Evolutionary conservation across 2,113 vertebrate species (phyloP).

Genomic region (Acinonyx jubatus): DNA sequence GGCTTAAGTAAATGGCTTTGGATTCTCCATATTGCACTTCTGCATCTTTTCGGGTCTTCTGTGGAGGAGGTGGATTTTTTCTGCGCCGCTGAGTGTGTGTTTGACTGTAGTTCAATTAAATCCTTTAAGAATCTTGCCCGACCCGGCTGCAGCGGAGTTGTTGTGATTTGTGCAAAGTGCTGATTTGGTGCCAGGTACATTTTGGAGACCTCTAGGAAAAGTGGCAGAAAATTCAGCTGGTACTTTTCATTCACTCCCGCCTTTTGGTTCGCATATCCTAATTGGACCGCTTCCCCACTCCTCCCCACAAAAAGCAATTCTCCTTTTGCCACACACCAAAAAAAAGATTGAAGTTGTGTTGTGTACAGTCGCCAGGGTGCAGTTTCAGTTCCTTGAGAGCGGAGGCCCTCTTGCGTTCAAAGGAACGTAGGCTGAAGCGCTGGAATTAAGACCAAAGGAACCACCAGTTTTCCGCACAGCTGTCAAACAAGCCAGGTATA

Average conservation of each 20-base stretch:
- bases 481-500: background rate
- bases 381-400: background rate
- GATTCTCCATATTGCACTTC: background rate
- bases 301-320: background rate
- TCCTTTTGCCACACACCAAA: background rate
- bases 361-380: background rate
- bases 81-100: background rate
- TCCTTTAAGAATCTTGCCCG: background rate
- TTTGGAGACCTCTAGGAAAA: background rate
- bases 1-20: background rate
- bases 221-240: background rate
- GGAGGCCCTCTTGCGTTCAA: background rate
- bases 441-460: conserved; percentile 31
- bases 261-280: background rate
- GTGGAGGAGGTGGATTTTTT: conserved; percentile 41
- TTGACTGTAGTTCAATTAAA: conserved; percentile 33
- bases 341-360: background rate
- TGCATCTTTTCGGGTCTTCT: background rate
- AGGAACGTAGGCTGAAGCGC: background rate
- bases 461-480: background rate
- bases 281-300: background rate
- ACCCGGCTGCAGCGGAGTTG: background rate
- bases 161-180: background rate
- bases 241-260: background rate
- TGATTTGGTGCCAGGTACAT: background rate